Base-by-base conservation (phyloP, 2,888 invertebrate species). In the Theretra japonica region DNA sequence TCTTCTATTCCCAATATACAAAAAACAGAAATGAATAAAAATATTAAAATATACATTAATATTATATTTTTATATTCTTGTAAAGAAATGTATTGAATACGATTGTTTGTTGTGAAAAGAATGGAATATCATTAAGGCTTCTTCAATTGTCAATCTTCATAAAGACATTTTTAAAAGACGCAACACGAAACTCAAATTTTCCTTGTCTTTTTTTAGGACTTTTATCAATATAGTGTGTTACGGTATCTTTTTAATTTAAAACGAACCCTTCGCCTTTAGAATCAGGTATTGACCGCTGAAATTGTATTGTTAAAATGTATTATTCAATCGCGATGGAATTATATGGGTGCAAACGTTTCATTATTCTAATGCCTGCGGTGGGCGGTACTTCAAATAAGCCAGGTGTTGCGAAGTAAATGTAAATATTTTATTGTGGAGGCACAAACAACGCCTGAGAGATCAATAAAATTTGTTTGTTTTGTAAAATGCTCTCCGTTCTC, bases 401-500 rank as follows among this genome's bases (percentile, higher is more conserved):
- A 92, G 92, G 92, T 92, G 91, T 86, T 90, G 88, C 89, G 84
- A 88, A 93, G 92, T 91, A 92, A 91, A 93, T 91, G 93, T 94
- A 93, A 94, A 94, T 94, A 93, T 93, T 94, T 92, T 91, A 94
- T 92, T 92, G 90, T 90, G 87, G 88, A 86, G 88, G 90, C 83
- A 89, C 91, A 92, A 94, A 94, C 92, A 91, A 87, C 89, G 90
- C 94, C 93, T 88, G 88, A 80, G 94, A 94, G 94, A 94, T 94
- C 94, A 93, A 94, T 94, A 94, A 94, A 93, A 94, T 94, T 94
- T 93, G 93, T 94, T 94, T 94, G 90, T 92, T 93, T 89, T 92
- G 91, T 93, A 92, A 94, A 94, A 93, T 90, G 90, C 90, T 90
- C 90, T 90, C 88, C 83, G 87, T 88, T 90, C 90, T 90, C 90